Conservation (phyloP, 1,140 invertebrate genomes). For the Microplitis mediator region DNA sequence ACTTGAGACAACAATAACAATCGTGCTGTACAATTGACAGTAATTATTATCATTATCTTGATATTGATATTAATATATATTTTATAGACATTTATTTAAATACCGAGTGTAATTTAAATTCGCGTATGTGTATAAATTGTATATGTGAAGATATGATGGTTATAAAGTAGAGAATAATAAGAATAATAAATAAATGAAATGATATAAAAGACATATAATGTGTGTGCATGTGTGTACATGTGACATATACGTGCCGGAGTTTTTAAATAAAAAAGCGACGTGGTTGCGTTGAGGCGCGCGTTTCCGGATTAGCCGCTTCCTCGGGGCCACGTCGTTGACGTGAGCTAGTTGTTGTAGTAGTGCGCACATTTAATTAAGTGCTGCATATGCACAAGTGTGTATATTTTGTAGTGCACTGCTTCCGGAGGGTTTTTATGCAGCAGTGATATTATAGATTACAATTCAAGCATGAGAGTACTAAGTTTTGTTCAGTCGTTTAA, state of each 20-base stretch:
- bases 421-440: background rate
- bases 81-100: too few species aligned
- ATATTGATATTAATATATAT: too few species aligned
- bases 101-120: too few species aligned
- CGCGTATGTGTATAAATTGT: too few species aligned
- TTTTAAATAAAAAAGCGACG: slow-evolving; percentile 19
- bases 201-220: background rate
- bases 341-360: background rate
- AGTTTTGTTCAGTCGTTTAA: background rate
- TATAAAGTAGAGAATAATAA: too few species aligned
- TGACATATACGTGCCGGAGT: background rate
- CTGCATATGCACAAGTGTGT: slow-evolving; percentile 11
- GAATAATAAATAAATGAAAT: too few species aligned
- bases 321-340: slow-evolving; percentile 30
- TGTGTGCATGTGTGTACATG: background rate
- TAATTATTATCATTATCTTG: too few species aligned
- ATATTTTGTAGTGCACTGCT: background rate
- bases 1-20: background rate
- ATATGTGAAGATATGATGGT: too few species aligned
- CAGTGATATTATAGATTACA: background rate
- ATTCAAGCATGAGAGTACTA: slow-evolving; percentile 17
- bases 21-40: too few species aligned
- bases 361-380: slow-evolving; percentile 16
- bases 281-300: slow-evolving; percentile 41
- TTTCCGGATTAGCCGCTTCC: slow-evolving; percentile 53